A percentile compares a stretch with the other conserved stretches of the same genome.
Conservation (phyloP, 2,113 vertebrate species). For the Callionymus lyra region DNA sequence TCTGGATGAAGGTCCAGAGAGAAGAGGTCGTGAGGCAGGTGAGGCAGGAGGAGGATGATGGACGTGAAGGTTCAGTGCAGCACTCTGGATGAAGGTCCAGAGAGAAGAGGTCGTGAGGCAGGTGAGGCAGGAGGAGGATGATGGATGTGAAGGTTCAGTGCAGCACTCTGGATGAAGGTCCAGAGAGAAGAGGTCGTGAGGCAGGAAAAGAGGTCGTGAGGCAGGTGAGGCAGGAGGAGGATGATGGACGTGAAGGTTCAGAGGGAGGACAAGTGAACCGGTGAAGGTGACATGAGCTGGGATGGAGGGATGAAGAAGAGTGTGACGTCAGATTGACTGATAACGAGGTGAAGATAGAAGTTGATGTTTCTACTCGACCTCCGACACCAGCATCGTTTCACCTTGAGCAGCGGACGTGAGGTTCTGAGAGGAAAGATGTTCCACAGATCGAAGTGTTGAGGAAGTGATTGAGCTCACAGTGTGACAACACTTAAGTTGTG, state of each 20-base stretch:
- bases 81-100: slow-evolving; percentile 8
- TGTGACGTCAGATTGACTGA: slow-evolving; percentile 11
- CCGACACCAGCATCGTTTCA: too few species aligned
- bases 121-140: slow-evolving; percentile 1
- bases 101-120: slow-evolving; percentile 6
- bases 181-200: slow-evolving; percentile 7
- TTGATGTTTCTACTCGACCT: too few species aligned
- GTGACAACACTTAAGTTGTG: too few species aligned
- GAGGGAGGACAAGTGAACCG: slow-evolving; percentile 6
- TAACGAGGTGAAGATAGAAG: slow-evolving; percentile 11
- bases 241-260: slow-evolving; percentile 7
- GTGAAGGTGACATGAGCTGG: not conserved
- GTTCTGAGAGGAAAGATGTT: too few species aligned
- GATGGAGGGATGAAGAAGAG: slow-evolving; percentile 7
- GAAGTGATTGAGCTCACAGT: too few species aligned
- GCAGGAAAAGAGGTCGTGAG: slow-evolving; percentile 9
- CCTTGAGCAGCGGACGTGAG: too few species aligned
- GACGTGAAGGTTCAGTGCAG: slow-evolving; percentile 1
- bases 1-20: slow-evolving; percentile 8
- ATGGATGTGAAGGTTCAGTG: not conserved
- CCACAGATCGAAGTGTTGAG: too few species aligned
- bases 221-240: slow-evolving; percentile 10
- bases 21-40: slow-evolving; percentile 6
- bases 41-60: slow-evolving; percentile 3
- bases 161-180: slow-evolving; percentile 9